Conservation (phyloP, 1,140 invertebrate species). For the Dendrolimus kikuchii region DNA sequence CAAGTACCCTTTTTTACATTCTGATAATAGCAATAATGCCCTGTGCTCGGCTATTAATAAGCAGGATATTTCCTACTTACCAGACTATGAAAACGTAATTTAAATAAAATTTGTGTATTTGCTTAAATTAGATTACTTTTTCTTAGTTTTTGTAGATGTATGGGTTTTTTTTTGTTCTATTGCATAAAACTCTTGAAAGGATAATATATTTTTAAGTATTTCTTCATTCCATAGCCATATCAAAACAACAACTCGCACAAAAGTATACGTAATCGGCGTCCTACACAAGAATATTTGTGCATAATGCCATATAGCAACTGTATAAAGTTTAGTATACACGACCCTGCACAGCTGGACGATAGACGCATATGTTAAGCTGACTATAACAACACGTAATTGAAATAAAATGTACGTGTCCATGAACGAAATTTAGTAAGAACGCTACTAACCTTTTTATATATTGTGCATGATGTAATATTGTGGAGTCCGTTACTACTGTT, state of each 20-base stretch:
- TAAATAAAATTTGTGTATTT: too few relatives aligned
- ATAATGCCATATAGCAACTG: conserved; percentile 31
- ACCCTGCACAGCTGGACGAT: conserved; percentile 44
- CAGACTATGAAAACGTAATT: too few relatives aligned
- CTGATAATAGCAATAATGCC: too few relatives aligned
- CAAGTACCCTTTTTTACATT: too few relatives aligned
- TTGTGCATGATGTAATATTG: conserved; percentile 46
- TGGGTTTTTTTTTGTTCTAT: too few relatives aligned
- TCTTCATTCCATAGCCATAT: conserved; percentile 10
- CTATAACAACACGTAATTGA: conserved; percentile 21
- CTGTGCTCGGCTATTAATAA: too few relatives aligned
- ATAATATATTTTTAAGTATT: too few relatives aligned
- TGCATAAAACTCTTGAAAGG: too few relatives aligned
- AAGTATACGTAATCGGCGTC: conserved; percentile 22
- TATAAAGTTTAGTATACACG: conserved; percentile 31
- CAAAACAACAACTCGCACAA: conserved; percentile 10
- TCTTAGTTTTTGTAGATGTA: too few relatives aligned
- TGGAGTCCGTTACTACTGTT: conserved; percentile 29
- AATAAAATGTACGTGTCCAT: conserved; percentile 22
- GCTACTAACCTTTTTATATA: conserved; percentile 27
- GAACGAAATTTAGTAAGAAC: conserved; percentile 29
- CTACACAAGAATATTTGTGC: conserved; percentile 33
- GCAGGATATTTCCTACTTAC: too few relatives aligned
- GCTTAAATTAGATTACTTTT: too few relatives aligned
- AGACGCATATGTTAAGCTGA: conserved; percentile 36